These are phyloP conservation scores for Carcina quercana DNA, from an alignment of 2,888 invertebrate genomes.

Conservation along the genomic window DNA sequence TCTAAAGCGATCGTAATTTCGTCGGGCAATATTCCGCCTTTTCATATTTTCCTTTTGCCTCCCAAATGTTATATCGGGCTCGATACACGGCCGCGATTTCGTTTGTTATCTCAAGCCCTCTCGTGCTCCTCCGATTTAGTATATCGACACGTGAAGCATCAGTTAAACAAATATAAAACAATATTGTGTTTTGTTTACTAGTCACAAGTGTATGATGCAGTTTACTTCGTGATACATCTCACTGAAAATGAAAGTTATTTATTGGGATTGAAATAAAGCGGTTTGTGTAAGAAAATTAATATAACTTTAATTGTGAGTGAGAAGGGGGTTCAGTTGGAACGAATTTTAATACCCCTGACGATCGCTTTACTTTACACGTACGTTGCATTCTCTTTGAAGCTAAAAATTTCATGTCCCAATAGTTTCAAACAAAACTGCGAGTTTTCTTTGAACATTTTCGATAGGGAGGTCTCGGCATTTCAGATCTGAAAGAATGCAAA, in stretches of 20 bases:
- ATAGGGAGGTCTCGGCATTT: slow-evolving; percentile 31
- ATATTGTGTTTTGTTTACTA: no score
- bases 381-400: slow-evolving; percentile 16
- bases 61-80: slow-evolving; percentile 59
- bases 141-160: slow-evolving; percentile 57
- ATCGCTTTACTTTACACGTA: no score
- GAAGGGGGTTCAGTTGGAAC: no score
- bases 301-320: no score
- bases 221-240: no score
- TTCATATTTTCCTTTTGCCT: slow-evolving; percentile 68
- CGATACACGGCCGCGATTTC: slow-evolving; percentile 64
- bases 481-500: slow-evolving; percentile 37
- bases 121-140: slow-evolving; percentile 56
- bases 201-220: no score
- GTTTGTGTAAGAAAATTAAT: no score
- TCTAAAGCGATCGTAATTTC: slow-evolving; percentile 71
- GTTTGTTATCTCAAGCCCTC: slow-evolving; percentile 67
- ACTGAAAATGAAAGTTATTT: no score
- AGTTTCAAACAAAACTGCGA: slow-evolving; percentile 28
- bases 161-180: slow-evolving; percentile 45
- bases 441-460: slow-evolving; percentile 31
- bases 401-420: slow-evolving; percentile 20
- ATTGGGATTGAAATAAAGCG: no score
- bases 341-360: no score
- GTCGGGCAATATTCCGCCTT: slow-evolving; percentile 69